Percentiles rank a stretch among this genome's conserved stretches.
These are phyloP conservation scores for Epinotia bilunana DNA, from an alignment of 2,888 invertebrate species.

Conservation along the genomic window DNA sequence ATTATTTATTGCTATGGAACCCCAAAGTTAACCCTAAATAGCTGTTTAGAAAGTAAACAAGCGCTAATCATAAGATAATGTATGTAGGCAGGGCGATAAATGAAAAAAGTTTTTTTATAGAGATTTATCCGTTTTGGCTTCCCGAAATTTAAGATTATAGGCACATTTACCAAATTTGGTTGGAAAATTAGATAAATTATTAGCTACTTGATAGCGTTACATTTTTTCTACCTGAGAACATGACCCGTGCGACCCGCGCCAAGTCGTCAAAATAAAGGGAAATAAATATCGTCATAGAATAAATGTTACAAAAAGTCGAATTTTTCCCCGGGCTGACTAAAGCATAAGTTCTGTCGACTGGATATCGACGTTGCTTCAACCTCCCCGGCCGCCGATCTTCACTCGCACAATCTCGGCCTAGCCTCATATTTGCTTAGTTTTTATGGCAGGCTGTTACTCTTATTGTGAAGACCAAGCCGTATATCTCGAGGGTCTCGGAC, in stretches of 20 bases:
- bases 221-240: background rate
- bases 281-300: too few species aligned
- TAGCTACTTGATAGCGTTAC: background rate
- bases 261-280: too few species aligned
- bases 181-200: background rate
- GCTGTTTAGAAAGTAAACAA: conserved; percentile 46
- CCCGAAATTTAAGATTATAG: background rate
- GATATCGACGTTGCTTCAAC: background rate
- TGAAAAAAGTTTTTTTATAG: conserved; percentile 37
- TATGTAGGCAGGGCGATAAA: conserved; percentile 36
- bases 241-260: background rate
- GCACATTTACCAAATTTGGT: background rate
- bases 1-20: conserved; percentile 36
- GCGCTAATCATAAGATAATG: conserved; percentile 45
- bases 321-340: background rate
- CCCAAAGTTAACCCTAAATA: conserved; percentile 44
- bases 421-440: conserved; percentile 31
- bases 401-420: conserved; percentile 26
- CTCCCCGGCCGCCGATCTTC: background rate
- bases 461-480: conserved; percentile 33
- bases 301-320: background rate
- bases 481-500: conserved; percentile 28
- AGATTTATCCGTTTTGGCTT: conserved; percentile 9
- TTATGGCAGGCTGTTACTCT: conserved; percentile 35
- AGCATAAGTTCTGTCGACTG: background rate